phyloP scores from a whole-genome alignment of 2,113 vertebrate genomes.

The Anthoscopus minutus region DNA sequence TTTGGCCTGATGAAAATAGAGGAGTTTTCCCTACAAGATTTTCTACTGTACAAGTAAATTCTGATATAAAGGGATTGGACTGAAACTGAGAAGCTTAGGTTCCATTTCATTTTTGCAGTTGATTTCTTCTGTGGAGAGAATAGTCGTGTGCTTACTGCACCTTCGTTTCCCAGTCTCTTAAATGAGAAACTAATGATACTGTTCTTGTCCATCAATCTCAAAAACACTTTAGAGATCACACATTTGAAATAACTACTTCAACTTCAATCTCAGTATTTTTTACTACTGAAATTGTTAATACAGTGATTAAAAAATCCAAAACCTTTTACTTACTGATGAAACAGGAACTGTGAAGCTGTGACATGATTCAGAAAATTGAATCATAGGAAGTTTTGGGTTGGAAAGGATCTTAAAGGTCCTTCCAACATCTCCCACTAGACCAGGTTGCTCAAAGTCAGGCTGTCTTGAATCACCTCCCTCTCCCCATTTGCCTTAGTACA shows the following conservation, averaged over 20 bases:
- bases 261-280: neutral
- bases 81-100: neutral
- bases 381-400: neutral
- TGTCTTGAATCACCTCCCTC: neutral
- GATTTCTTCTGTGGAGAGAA: neutral
- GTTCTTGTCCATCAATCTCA: neutral
- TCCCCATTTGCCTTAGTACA: neutral
- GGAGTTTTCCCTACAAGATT: neutral
- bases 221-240: neutral
- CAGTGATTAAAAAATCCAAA: neutral
- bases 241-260: neutral
- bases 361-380: neutral
- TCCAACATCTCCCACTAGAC: neutral
- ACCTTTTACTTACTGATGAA: neutral
- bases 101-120: neutral
- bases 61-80: neutral
- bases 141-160: neutral
- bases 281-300: neutral
- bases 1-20: neutral
- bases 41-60: neutral
- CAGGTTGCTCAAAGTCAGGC: neutral
- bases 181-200: neutral
- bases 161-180: neutral
- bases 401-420: neutral
- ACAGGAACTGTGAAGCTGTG: neutral